Evolutionary conservation across 1,140 invertebrate genomes (phyloP), one percentile per base, ranked within the genome.

Genomic region (Copidosoma floridanum): DNA sequence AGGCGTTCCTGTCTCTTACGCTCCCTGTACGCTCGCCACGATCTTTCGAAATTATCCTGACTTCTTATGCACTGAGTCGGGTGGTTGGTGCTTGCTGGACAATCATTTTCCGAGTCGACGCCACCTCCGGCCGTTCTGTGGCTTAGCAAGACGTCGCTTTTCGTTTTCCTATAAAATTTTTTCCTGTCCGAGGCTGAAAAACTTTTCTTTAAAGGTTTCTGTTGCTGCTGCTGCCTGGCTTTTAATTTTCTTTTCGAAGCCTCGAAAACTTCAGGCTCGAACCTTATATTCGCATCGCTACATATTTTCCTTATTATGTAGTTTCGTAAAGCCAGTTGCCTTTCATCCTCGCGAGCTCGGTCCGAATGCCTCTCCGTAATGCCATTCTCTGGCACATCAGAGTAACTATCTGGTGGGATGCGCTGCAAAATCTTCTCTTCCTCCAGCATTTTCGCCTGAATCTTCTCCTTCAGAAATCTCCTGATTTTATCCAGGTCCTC

Each of bases 21-120:
- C 26, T 78, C 74, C 53, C 72, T 76, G 48, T 74, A 79, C 41
- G 76, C 75, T 0, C 69, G 66, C 74, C 76, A 78, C 7, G 74
- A 77, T 2, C 70, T 63, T 18, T 76, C 71, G 4, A 75, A 54
- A 18, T 72, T 72, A 23, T 75, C 72, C 23, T 72, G 68, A 10
- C 67, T 69, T 32, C 63, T 68, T 8, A 66, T 64, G 1, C 71
- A 56, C 40, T 67, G 65, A 10, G 61, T 64, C 18, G 67, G 56
- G 35, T 53, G 35, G 16, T 50, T 43, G 14, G 18, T 32, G 0
- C 35, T 24, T 43, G 65, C 65, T 21, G 48, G 57, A 46, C 52
- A 26, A n/a, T 71, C 67, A 32, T 11, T 50, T 6, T 69, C 65
- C 0, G 66, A 70, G 29, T 73, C 70, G 0, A 63, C 1, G 21